A percentile compares a stretch with the other conserved stretches of the same genome.
phyloP scores from a whole-genome alignment of 2,888 invertebrate genomes.

The Alsophila aescularia region DNA sequence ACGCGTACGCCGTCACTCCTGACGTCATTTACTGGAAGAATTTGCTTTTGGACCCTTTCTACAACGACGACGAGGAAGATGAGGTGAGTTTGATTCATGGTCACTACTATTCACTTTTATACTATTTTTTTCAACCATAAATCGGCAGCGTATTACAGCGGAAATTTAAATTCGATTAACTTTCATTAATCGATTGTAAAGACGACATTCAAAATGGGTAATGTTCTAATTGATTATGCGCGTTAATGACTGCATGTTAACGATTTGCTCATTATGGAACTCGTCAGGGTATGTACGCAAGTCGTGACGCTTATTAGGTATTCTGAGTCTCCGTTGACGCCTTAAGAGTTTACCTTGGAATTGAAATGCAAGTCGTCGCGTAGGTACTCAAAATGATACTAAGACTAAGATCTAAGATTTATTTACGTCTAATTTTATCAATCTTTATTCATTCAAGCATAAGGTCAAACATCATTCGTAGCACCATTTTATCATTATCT shows the following conservation, averaged over 20 bases:
- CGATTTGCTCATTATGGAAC: slow-evolving; percentile 8
- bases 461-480: neutral
- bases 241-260: slow-evolving; percentile 13
- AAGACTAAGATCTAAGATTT: slow-evolving; percentile 17
- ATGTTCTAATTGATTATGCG: slow-evolving; percentile 9
- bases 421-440: slow-evolving; percentile 11
- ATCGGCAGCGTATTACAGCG: no score
- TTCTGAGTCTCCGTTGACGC: slow-evolving; percentile 5
- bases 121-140: no score
- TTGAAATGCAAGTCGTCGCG: slow-evolving; percentile 28
- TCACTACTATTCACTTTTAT: no score
- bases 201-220: slow-evolving; percentile 8
- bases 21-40: slow-evolving; percentile 84
- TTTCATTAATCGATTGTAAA: neutral
- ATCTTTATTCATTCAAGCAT: neutral
- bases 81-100: slow-evolving; percentile 65
- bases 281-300: neutral
- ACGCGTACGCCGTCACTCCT: slow-evolving; percentile 75
- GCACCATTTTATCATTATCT: neutral
- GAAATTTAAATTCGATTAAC: no score
- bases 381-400: slow-evolving; percentile 13
- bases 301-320: slow-evolving; percentile 11
- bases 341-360: slow-evolving; percentile 26
- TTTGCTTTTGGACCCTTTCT: slow-evolving; percentile 73
- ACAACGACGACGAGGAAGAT: slow-evolving; percentile 83